These are phyloP conservation scores for Echiichthys vipera DNA, from an alignment of 2,797 vertebrate species.

Conservation along the genomic window DNA sequence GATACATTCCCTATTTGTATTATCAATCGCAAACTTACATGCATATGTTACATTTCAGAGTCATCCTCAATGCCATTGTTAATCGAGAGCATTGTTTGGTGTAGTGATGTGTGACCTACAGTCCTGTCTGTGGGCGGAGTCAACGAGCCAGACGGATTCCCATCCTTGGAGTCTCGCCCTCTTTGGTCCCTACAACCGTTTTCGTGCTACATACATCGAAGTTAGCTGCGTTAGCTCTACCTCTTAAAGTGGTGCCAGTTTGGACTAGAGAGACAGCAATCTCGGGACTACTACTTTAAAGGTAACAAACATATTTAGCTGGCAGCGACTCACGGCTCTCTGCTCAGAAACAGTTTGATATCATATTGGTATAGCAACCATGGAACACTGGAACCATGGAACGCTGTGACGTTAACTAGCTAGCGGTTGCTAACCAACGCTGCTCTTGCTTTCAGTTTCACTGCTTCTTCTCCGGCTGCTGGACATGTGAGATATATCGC, in stretches of 20 bases:
- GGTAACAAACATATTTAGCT: not conserved
- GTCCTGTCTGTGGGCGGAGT: not conserved
- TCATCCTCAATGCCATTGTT: too few relatives aligned
- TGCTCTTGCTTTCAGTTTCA: not conserved
- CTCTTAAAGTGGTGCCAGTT: not conserved
- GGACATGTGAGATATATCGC: not conserved
- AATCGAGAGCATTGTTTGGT: not conserved
- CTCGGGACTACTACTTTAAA: not conserved
- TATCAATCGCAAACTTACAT: too few relatives aligned
- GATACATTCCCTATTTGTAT: too few relatives aligned
- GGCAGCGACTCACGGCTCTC: not conserved
- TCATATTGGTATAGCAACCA: not conserved
- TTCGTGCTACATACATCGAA: constrained; percentile 7
- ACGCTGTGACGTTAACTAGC: constrained; percentile 26
- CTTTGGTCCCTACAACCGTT: constrained; percentile 9
- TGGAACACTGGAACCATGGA: too few relatives aligned
- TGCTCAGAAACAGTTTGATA: not conserved
- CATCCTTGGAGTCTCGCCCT: not conserved
- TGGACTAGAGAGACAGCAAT: constrained; percentile 5
- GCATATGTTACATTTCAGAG: too few relatives aligned
- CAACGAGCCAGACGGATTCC: not conserved
- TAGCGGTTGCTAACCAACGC: constrained; percentile 37
- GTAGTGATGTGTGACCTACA: too few relatives aligned
- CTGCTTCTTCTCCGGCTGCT: not conserved
- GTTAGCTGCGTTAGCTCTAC: constrained; percentile 15